Conservation (phyloP, 2,888 invertebrate genomes). For the Isotomurus palustris region DNA sequence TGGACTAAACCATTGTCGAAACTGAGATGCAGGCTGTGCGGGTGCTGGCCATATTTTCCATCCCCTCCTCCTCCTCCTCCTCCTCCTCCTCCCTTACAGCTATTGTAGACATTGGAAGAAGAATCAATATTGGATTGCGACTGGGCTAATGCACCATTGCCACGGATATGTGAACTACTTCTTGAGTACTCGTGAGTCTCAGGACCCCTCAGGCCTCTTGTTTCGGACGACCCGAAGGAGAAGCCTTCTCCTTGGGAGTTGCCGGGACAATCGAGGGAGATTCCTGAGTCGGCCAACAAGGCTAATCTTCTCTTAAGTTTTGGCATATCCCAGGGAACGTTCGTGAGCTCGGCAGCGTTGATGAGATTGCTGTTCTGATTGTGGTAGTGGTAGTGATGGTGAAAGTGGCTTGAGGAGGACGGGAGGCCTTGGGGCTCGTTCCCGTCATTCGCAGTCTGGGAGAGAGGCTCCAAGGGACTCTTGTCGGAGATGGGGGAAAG, state of each 20-base stretch:
- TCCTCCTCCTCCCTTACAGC: not conserved
- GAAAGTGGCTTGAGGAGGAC: not conserved
- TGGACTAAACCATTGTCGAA: slow-evolving; percentile 30
- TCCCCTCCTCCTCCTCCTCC: not conserved
- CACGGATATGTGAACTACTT: slow-evolving; percentile 13
- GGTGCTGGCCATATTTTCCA: not conserved
- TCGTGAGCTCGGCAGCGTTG: slow-evolving; percentile 60
- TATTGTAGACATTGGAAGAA: not conserved
- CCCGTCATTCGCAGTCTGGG: slow-evolving; percentile 8
- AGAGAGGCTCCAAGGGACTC: slow-evolving; percentile 43
- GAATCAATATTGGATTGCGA: not conserved
- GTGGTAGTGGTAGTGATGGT: slow-evolving; percentile 3
- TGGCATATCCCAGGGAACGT: slow-evolving; percentile 88
- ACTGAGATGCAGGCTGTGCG: slow-evolving; percentile 24
- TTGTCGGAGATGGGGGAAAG: slow-evolving; percentile 46
- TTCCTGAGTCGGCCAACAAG: slow-evolving; percentile 53
- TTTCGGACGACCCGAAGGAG: not conserved
- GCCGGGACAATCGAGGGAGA: slow-evolving; percentile 43
- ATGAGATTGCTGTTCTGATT: slow-evolving; percentile 8
- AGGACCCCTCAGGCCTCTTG: not conserved
- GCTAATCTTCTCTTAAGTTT: slow-evolving; percentile 73
- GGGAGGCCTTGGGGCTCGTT: not conserved
- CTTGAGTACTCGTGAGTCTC: slow-evolving; percentile 6
- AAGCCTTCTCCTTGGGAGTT: slow-evolving; percentile 12
- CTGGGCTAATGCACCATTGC: slow-evolving; percentile 1